These are phyloP conservation scores for Steromphala cineraria DNA, from an alignment of 2,888 invertebrate species.

Conservation along the genomic window DNA sequence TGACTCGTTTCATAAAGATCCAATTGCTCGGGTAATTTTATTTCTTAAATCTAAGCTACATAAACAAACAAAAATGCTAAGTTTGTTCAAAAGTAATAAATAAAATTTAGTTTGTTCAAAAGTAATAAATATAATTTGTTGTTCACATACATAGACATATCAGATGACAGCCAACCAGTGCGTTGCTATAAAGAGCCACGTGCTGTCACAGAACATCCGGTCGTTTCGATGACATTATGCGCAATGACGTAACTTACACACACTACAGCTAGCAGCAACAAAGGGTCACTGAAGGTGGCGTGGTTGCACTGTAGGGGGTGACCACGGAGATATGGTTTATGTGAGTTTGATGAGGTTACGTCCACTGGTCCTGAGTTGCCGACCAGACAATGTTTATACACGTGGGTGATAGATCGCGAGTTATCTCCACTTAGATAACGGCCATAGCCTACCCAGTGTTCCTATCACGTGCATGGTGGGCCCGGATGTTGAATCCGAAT, in stretches of 20 bases:
- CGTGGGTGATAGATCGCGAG: neutral
- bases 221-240: neutral
- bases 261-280: neutral
- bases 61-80: no score
- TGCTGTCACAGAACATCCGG: slow-evolving; percentile 1
- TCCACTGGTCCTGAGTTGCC: neutral
- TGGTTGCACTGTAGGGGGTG: neutral
- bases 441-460: no score
- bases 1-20: no score
- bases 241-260: neutral
- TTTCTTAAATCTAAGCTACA: no score
- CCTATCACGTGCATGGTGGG: no score
- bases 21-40: no score
- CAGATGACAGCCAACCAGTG: neutral
- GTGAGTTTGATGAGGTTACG: neutral
- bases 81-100: no score
- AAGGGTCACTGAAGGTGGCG: neutral
- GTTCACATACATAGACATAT: no score
- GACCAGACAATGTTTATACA: neutral
- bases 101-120: no score
- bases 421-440: neutral
- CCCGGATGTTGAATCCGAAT: no score
- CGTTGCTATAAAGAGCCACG: neutral
- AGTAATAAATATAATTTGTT: no score
- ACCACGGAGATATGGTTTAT: neutral